Evolutionary conservation across 2,797 vertebrate genomes (phyloP).

Genomic region (Gambelia wislizenii): DNA sequence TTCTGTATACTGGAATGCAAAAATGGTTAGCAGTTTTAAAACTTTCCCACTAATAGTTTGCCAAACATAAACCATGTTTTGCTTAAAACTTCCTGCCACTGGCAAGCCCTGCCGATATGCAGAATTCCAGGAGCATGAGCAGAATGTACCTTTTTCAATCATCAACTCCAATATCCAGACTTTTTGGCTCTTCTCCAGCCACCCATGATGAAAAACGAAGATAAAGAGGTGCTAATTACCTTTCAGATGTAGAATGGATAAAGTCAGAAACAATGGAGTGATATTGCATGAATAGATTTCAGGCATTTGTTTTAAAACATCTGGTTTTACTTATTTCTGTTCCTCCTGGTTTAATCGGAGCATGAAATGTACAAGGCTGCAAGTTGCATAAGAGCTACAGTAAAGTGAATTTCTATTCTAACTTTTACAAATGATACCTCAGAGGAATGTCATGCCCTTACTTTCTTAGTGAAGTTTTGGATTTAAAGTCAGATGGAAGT

Average conservation of each 20-base stretch:
- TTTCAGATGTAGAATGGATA: neutral
- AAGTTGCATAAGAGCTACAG: constrained; percentile 6
- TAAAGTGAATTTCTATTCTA: neutral
- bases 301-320: constrained; percentile 3
- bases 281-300: neutral
- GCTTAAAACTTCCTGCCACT: constrained; percentile 12
- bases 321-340: constrained; percentile 7
- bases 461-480: neutral
- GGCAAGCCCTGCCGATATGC: neutral
- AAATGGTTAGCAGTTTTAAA: neutral
- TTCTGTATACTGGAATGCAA: neutral
- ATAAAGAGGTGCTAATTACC: neutral
- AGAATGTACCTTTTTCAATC: neutral
- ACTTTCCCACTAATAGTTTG: neutral
- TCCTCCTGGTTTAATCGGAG: neutral
- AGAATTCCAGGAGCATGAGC: neutral
- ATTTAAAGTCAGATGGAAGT: neutral
- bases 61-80: neutral
- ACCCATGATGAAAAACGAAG: neutral
- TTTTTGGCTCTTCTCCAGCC: neutral
- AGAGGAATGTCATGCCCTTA: neutral
- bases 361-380: neutral
- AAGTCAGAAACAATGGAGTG: neutral
- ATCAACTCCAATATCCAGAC: neutral
- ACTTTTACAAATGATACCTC: neutral